Evolutionary conservation across 1,140 invertebrate genomes (phyloP).

Genomic region (Lucilia cuprina): DNA sequence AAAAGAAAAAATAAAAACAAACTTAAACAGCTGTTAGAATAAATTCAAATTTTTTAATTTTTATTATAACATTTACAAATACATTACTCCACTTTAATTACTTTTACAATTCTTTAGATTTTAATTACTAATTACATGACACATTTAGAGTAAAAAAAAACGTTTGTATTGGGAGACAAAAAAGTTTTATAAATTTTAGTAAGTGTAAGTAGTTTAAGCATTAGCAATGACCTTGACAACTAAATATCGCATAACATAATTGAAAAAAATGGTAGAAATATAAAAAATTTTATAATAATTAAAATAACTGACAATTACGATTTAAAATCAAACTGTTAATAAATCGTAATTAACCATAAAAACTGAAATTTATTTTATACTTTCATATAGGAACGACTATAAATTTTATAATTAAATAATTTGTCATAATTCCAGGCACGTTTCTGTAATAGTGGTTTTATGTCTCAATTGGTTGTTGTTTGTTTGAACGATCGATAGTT

Average conservation of each 20-base stretch:
- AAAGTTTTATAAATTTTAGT: background rate
- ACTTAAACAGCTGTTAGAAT: no score
- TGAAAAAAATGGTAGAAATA: background rate
- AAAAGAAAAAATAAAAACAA: no score
- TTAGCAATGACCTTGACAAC: background rate
- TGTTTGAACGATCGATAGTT: no score
- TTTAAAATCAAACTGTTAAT: background rate
- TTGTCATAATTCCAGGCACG: background rate
- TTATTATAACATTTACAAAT: no score
- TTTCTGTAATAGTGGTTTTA: background rate
- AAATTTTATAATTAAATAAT: slow-evolving; percentile 4
- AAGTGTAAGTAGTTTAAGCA: background rate
- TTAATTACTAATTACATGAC: no score
- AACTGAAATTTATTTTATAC: background rate
- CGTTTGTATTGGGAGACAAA: background rate
- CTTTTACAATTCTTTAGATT: no score
- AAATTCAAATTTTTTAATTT: no score
- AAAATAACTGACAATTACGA: background rate
- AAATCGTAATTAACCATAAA: background rate
- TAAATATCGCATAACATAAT: background rate
- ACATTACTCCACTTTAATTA: no score
- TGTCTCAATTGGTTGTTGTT: background rate
- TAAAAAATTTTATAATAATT: background rate
- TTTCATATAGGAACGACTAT: background rate
- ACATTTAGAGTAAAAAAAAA: no score